Base-by-base conservation (phyloP, 2,797 vertebrate genomes). In the Propithecus deckenii region DNA sequence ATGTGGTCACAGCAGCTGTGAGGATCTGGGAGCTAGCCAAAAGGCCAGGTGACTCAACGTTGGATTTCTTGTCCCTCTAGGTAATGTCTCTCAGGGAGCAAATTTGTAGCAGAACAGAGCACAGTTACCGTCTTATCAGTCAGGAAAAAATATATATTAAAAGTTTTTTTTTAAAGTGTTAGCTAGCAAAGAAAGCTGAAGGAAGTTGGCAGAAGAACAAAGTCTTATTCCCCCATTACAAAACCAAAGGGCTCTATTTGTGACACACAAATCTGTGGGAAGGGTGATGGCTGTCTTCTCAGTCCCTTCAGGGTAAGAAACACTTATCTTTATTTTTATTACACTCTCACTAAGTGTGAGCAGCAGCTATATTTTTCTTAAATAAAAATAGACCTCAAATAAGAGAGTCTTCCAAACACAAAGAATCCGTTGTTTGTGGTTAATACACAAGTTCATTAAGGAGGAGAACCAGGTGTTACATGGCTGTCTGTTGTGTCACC, bases 41-140 rank as follows among this genome's bases (percentile, higher is more conserved):
- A 83, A 46, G 75, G 57, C 59, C 97, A 97, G 89, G 94, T 94
- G 91, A 96, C 79, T 95, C 79, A 41, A 87, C 20, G 18, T 4
- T 23, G 74, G 78, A 43, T 89, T 69, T 95, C 74, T 76, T 55
- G 75, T 84, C 86, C 79, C 76, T 67, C n/a, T 35, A 72, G 88
- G 88, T 32, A 83, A 55, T 46, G 69, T 94, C 90, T 89, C 65
- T 86, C 55, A 28, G 55, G 0, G 52, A 72, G 8, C 48, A 79
- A 89, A 55, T 59, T 25, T 75, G 72, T 48, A 57, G 46, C 59
- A 76, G 41, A 43, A 91, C 2, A 76, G 41, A 80, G 28, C 83
- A 61, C 10, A 75, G 46, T 81, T 41, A 35, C 17, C 28, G 69
- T 92, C 72, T 63, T 63, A 89, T 76, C 83, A 93, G 38, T 50